phyloP scores from a whole-genome alignment of 2,888 invertebrate species.

The Ecdyonurus torrentis region DNA sequence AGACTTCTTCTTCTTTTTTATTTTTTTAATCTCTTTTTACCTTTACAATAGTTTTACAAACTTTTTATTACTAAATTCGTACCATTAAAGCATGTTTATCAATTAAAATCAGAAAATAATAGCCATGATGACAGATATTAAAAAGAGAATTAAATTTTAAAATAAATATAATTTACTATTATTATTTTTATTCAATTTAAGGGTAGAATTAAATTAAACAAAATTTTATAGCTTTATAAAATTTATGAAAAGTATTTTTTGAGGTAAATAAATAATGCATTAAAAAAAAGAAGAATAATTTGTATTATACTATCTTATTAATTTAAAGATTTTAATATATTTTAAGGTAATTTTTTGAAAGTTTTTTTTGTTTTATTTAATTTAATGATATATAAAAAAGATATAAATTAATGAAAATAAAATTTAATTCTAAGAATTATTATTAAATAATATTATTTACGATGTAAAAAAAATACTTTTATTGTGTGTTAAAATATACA shows the following conservation, averaged over 20 bases:
- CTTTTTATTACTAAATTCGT: neutral
- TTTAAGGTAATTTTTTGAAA: neutral
- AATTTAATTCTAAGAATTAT: too few relatives aligned
- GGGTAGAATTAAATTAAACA: too few relatives aligned
- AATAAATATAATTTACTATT: neutral
- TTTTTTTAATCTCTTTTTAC: too few relatives aligned
- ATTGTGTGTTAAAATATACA: neutral
- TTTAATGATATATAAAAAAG: neutral
- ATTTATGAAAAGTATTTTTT: too few relatives aligned
- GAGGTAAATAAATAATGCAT: too few relatives aligned
- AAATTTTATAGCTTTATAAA: too few relatives aligned
- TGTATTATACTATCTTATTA: too few relatives aligned
- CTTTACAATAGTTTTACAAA: neutral
- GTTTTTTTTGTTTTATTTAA: neutral
- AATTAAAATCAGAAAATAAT: neutral
- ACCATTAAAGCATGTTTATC: too few relatives aligned
- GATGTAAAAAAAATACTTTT: neutral
- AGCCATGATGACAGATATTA: neutral
- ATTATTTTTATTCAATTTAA: too few relatives aligned
- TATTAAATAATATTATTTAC: too few relatives aligned
- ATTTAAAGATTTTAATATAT: neutral
- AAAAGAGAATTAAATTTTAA: neutral
- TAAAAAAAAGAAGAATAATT: too few relatives aligned
- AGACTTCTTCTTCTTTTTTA: too few relatives aligned
- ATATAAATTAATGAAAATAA: neutral